phyloP scores from a whole-genome alignment of 1,140 invertebrate genomes.

The Trypoxylus dichotomus region DNA sequence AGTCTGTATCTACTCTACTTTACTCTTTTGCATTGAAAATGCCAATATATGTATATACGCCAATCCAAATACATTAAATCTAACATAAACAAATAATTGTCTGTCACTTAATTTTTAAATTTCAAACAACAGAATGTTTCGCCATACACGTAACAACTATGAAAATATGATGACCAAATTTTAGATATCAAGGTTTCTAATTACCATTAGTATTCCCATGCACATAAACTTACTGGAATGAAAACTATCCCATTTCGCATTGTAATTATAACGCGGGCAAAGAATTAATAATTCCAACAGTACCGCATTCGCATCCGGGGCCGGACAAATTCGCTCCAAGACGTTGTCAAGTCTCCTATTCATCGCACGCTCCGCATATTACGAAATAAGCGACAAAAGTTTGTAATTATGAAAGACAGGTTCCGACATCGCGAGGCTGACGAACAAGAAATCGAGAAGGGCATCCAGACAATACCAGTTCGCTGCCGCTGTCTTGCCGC shows the following conservation, averaged over 20 bases:
- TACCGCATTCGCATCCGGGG: background rate
- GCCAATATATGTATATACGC: too few relatives aligned
- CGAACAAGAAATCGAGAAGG: constrained; percentile 26
- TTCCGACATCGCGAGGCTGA: constrained; percentile 23
- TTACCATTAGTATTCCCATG: too few relatives aligned
- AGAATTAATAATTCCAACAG: background rate
- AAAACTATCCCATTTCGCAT: background rate
- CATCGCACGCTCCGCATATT: background rate
- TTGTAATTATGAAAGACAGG: constrained; percentile 31
- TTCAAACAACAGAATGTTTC: too few relatives aligned
- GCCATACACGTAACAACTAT: too few relatives aligned
- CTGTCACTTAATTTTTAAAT: too few relatives aligned
- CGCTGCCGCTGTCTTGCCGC: background rate
- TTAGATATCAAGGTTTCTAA: too few relatives aligned
- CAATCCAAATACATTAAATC: too few relatives aligned
- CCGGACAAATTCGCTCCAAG: constrained; percentile 1
- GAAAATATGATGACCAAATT: too few relatives aligned
- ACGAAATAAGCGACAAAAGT: constrained; percentile 26
- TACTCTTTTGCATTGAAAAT: too few relatives aligned
- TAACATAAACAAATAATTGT: too few relatives aligned
- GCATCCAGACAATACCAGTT: constrained; percentile 10
- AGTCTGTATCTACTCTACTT: too few relatives aligned
- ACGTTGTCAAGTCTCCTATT: background rate
- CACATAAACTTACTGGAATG: too few relatives aligned
- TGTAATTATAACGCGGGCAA: background rate